Evolutionary conservation across 2,888 invertebrate species (phyloP).

Genomic region (Philopedon plagiatum): DNA sequence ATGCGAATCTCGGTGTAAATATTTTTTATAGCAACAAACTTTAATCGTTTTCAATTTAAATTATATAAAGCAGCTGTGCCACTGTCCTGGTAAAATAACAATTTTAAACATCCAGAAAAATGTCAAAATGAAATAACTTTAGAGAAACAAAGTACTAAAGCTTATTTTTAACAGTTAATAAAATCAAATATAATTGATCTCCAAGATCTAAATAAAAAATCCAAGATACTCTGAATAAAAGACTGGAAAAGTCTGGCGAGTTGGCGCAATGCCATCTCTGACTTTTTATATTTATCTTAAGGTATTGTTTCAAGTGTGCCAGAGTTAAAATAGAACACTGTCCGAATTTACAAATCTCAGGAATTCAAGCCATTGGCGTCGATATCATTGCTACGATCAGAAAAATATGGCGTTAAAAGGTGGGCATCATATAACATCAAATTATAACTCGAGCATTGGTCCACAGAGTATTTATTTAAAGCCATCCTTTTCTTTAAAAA

Average conservation of each 20-base stretch:
- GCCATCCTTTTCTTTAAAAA: no score
- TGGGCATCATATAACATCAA: no score
- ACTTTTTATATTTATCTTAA: conserved; percentile 53
- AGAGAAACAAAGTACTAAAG: background rate
- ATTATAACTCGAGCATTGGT: no score
- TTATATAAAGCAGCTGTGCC: no score
- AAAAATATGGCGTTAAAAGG: no score
- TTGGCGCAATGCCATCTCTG: conserved; percentile 48
- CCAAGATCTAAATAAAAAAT: background rate
- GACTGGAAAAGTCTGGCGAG: conserved; percentile 42
- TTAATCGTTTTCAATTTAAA: no score
- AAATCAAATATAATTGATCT: background rate
- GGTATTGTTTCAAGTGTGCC: conserved; percentile 53
- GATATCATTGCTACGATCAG: no score
- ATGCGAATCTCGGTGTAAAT: no score
- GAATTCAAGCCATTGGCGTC: conserved; percentile 46
- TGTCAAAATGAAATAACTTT: background rate
- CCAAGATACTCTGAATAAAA: conserved; percentile 41
- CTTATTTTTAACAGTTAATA: conserved; percentile 16
- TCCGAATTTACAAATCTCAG: conserved; percentile 49
- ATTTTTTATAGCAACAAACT: no score
- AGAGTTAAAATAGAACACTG: conserved; percentile 52
- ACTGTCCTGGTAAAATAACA: no score
- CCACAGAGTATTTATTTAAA: no score
- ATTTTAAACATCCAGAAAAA: no score